These are phyloP conservation scores for Phyllotis vaccarum DNA, from an alignment of 2,797 vertebrate species.

Conservation along the genomic window DNA sequence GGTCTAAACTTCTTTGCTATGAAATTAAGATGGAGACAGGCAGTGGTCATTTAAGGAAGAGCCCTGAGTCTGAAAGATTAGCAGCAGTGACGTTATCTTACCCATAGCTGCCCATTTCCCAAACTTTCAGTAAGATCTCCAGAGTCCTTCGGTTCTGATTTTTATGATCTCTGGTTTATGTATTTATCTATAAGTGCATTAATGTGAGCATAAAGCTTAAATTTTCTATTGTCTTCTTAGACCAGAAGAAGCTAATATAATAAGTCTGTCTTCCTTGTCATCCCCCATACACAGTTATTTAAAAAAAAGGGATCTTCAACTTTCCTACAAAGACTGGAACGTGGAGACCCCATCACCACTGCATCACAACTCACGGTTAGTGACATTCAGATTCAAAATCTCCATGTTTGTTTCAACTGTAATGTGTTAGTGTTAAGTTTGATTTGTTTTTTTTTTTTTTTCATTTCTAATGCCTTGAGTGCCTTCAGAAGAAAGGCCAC, in stretches of 20 bases:
- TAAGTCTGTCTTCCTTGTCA: not conserved
- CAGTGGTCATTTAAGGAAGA: not conserved
- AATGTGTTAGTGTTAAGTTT: not conserved
- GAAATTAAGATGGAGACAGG: not conserved
- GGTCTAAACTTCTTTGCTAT: not conserved
- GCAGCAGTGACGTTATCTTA: not conserved
- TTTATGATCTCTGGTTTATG: not conserved
- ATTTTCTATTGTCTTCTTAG: not conserved
- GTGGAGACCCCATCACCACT: conserved; percentile 92
- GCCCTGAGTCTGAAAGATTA: not conserved
- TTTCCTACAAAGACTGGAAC: conserved; percentile 93
- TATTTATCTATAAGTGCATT: conserved; percentile 5
- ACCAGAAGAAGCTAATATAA: not conserved
- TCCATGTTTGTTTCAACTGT: not conserved
- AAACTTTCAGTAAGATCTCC: too few species aligned
- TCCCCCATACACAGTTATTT: conserved; percentile 88
- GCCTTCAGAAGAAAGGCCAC: not conserved
- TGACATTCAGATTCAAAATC: not conserved
- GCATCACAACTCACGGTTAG: conserved; percentile 94
- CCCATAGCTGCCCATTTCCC: not conserved
- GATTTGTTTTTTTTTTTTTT: too few species aligned
- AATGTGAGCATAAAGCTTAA: not conserved
- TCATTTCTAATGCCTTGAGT: not conserved
- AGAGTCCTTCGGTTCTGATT: not conserved
- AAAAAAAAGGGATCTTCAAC: conserved; percentile 95